Evolutionary conservation across 2,797 vertebrate species (phyloP), one percentile per base, ranked within the genome.

Genomic region (Phaenicophaeus curvirostris): DNA sequence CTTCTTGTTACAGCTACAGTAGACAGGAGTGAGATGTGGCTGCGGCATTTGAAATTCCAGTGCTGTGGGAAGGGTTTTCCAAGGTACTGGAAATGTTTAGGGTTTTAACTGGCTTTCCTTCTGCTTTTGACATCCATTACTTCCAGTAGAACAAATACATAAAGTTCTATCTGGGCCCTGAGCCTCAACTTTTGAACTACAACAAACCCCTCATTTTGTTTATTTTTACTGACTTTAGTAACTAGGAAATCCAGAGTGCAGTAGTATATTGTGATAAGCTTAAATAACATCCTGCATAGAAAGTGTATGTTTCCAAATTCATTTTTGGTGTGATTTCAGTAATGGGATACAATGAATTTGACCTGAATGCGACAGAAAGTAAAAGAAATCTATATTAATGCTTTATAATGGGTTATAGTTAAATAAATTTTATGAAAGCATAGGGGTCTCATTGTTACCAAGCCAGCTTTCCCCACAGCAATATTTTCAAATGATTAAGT

Each of bases 381-480:
- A 93, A 93, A 80, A 94, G 93, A 96, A 97, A 96, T 96, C 86
- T 95, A 15, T 91, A 94, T 96, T 97, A 98, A 96, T 96, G 92
- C 59, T 93, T 95, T 94, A 86, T 97, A 98, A 97, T 96, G 59
- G 87, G 86, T 91, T 96, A 96, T 94, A 96, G 95, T 96, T 97
- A 97, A 97, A 97, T 97, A 97, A 93, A 97, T 98, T 96, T 97
- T 83, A 94, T 88, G 94, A 96, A 97, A 85, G 79, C 93, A 87
- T 58, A 82, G 93, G 74, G 95, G 85, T 97, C 92, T 97, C 95
- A 95, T 96, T 97, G 91, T 96, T 97, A 91, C 91, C 73, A 94
- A 96, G 91, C 53, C 90, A 92, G 67, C 62, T 94, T 97, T 95
- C 93, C 94, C 96, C 88, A 92, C 13, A 96, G 96, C 96, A 96